A percentile compares a stretch with the other conserved stretches of the same genome.
Conservation (phyloP, 2,113 vertebrate genomes). For the Cromileptes altivelis region DNA sequence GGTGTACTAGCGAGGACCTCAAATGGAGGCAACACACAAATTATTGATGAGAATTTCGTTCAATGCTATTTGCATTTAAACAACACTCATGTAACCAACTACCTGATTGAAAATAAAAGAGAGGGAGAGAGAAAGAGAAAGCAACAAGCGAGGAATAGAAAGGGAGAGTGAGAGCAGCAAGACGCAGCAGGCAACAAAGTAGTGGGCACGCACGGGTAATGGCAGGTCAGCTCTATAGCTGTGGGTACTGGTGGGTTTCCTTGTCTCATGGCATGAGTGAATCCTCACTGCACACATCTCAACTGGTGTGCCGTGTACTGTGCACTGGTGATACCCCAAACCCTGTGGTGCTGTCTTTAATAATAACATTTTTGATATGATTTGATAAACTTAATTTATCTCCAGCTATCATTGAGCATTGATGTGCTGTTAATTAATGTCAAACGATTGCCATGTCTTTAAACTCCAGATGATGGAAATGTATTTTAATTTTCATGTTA, state of each 20-base stretch:
- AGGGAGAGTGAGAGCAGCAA: background rate
- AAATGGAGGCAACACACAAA: conserved; percentile 22
- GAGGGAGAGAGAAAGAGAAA: background rate
- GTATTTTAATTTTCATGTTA: no score
- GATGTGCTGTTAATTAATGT: background rate
- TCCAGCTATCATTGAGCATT: background rate
- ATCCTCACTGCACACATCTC: background rate
- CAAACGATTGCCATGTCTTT: background rate
- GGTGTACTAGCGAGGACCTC: background rate
- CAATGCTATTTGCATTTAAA: conserved; percentile 41
- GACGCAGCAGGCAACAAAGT: background rate
- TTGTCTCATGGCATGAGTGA: background rate
- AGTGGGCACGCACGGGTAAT: conserved; percentile 1
- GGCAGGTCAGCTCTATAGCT: background rate
- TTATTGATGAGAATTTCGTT: conserved; percentile 8
- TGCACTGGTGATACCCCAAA: background rate
- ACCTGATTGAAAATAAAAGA: background rate
- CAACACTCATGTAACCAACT: conserved; percentile 2
- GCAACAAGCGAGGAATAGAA: background rate
- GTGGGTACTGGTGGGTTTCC: background rate
- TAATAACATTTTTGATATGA: conserved; percentile 7
- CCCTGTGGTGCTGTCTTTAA: background rate
- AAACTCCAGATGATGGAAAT: background rate
- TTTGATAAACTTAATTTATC: background rate
- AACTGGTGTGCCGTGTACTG: background rate